Conservation (phyloP, 2,113 vertebrate genomes). For the Oophaga pumilio region DNA sequence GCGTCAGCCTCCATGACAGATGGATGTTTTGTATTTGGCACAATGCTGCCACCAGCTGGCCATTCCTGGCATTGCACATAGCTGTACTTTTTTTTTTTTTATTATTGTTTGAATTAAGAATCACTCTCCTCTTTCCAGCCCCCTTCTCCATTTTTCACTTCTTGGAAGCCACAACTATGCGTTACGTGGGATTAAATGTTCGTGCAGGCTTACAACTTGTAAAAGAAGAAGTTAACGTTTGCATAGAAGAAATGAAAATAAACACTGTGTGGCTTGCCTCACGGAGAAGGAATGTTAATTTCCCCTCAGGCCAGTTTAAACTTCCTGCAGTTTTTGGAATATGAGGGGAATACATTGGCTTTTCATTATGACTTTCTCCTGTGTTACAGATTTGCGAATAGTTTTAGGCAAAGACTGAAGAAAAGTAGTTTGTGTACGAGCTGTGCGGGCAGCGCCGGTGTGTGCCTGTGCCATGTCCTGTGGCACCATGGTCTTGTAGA, state of each 20-base stretch:
- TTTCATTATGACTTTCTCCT: slow-evolving; percentile 31
- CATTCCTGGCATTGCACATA: slow-evolving; percentile 13
- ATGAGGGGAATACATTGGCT: slow-evolving; percentile 37
- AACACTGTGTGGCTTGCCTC: slow-evolving; percentile 56
- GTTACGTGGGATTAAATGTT: slow-evolving; percentile 24
- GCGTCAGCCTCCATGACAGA: background rate
- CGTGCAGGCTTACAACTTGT: background rate
- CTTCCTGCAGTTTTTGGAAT: slow-evolving; percentile 48
- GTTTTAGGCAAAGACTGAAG: slow-evolving; percentile 15
- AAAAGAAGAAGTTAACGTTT: background rate
- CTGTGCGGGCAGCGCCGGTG: background rate
- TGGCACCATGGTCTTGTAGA: too few species aligned
- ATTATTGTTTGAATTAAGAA: background rate
- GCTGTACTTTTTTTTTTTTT: slow-evolving; percentile 32
- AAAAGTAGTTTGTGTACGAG: slow-evolving; percentile 32
- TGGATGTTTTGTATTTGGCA: slow-evolving; percentile 62
- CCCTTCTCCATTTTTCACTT: slow-evolving; percentile 28
- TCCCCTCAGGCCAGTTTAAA: slow-evolving; percentile 53
- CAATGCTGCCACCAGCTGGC: slow-evolving; percentile 88
- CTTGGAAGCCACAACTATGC: slow-evolving; percentile 42
- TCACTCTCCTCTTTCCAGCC: slow-evolving; percentile 23
- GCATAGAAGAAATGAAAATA: slow-evolving; percentile 53
- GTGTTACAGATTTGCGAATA: slow-evolving; percentile 17
- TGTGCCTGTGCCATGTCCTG: background rate
- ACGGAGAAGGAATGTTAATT: slow-evolving; percentile 59